These are phyloP conservation scores for Zaprionus lineosus DNA, from an alignment of 2,888 invertebrate genomes.

Conservation along the genomic window DNA sequence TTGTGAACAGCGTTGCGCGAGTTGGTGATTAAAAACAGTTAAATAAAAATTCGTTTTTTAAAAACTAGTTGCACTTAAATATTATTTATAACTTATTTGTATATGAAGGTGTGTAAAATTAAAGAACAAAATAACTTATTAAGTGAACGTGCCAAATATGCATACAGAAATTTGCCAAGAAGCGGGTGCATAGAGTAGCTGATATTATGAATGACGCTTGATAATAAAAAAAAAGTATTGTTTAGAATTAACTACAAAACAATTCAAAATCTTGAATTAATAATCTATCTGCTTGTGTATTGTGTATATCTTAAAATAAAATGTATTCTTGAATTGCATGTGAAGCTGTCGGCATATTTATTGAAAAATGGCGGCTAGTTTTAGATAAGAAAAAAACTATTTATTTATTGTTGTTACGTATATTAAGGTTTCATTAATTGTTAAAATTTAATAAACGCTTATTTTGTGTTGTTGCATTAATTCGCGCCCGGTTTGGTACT, in stretches of 20 bases:
- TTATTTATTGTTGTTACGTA: neutral
- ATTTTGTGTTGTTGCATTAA: constrained; percentile 33
- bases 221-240: constrained; percentile 7
- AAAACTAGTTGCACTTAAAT: constrained; percentile 19
- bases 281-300: neutral
- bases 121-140: neutral
- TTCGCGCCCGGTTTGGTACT: constrained; percentile 59
- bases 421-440: neutral
- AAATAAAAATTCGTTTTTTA: constrained; percentile 39
- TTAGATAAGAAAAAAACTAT: constrained; percentile 31
- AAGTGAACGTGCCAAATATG: constrained; percentile 21
- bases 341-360: constrained; percentile 21
- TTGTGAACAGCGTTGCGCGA: constrained; percentile 55
- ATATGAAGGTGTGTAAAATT: constrained; percentile 66
- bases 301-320: constrained; percentile 8
- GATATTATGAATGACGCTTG: neutral
- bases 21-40: constrained; percentile 51
- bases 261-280: constrained; percentile 6
- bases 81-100: constrained; percentile 26
- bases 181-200: constrained; percentile 14
- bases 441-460: neutral
- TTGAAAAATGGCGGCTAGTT: constrained; percentile 41
- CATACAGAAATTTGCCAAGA: constrained; percentile 37
- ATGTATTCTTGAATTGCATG: constrained; percentile 1
- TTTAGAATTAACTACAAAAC: constrained; percentile 5